These are phyloP conservation scores for Calliopum simillimum DNA, from an alignment of 2,888 invertebrate species.

Conservation along the genomic window DNA sequence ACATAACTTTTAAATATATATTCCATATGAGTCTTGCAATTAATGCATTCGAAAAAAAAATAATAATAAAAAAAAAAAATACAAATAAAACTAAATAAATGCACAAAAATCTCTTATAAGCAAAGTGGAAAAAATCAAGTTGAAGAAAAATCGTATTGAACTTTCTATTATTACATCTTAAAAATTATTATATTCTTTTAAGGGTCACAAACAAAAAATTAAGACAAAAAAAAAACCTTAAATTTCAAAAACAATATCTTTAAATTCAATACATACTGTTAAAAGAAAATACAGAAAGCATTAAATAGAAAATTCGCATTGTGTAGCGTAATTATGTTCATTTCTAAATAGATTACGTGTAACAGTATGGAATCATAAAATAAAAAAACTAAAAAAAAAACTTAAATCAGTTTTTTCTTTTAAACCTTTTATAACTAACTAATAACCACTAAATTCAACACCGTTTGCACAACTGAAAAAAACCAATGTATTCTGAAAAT, in stretches of 20 bases:
- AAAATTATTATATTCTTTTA: constrained; percentile 32
- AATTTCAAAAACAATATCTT: neutral
- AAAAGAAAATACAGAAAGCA: neutral
- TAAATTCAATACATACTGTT: constrained; percentile 16
- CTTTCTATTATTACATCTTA: constrained; percentile 3
- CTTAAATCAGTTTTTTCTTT: too few relatives aligned
- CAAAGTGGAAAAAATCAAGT: constrained; percentile 8
- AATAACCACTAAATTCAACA: too few relatives aligned
- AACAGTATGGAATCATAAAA: constrained; percentile 29
- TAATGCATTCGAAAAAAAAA: neutral
- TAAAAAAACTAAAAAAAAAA: constrained; percentile 17
- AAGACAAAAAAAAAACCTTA: neutral
- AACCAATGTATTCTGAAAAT: too few relatives aligned
- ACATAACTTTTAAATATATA: constrained; percentile 12
- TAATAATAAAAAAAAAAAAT: neutral
- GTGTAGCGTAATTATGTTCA: constrained; percentile 28
- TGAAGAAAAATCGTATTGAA: constrained; percentile 12
- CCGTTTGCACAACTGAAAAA: too few relatives aligned
- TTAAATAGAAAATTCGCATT: neutral
- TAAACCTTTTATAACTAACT: neutral
- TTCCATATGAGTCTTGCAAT: neutral
- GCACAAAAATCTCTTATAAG: neutral
- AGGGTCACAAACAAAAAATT: constrained; percentile 4
- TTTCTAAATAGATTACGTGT: constrained; percentile 26
- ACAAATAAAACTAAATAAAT: neutral